Conservation (phyloP, 2,797 vertebrate species). For the Oophaga sylvatica region DNA sequence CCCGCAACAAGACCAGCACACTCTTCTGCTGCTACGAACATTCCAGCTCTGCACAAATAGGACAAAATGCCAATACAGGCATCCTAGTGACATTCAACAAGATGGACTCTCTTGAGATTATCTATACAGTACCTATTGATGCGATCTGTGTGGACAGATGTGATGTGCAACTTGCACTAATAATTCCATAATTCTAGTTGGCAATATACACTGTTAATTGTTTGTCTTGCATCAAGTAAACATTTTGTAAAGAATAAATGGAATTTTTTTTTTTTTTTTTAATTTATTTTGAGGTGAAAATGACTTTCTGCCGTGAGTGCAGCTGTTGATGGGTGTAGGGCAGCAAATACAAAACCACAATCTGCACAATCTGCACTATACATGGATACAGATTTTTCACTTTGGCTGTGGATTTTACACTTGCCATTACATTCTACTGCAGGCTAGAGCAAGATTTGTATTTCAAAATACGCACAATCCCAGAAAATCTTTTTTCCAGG, state of each 20-base stretch:
- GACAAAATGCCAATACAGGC: background rate
- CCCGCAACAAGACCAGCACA: background rate
- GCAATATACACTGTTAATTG: background rate
- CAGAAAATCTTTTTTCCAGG: too few species aligned
- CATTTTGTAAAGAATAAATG: background rate
- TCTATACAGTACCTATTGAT: background rate
- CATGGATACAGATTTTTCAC: too few species aligned
- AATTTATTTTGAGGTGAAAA: background rate
- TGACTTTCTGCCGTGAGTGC: background rate
- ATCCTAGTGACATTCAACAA: background rate
- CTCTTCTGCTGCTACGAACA: constrained; percentile 2
- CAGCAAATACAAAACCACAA: too few species aligned
- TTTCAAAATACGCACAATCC: too few species aligned
- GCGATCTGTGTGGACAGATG: too few species aligned
- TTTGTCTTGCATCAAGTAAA: constrained; percentile 2
- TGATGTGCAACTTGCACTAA: too few species aligned
- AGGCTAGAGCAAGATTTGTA: too few species aligned
- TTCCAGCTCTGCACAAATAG: background rate
- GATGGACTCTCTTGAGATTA: background rate
- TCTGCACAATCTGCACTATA: too few species aligned
- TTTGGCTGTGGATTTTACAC: too few species aligned
- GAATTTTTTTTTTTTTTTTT: too few species aligned
- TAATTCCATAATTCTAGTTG: background rate
- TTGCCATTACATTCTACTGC: too few species aligned
- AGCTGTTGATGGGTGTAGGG: background rate